Evolutionary conservation across 2,797 vertebrate genomes (phyloP), one percentile per base, ranked within the genome.

Genomic region (Diplodus puntazzo): DNA sequence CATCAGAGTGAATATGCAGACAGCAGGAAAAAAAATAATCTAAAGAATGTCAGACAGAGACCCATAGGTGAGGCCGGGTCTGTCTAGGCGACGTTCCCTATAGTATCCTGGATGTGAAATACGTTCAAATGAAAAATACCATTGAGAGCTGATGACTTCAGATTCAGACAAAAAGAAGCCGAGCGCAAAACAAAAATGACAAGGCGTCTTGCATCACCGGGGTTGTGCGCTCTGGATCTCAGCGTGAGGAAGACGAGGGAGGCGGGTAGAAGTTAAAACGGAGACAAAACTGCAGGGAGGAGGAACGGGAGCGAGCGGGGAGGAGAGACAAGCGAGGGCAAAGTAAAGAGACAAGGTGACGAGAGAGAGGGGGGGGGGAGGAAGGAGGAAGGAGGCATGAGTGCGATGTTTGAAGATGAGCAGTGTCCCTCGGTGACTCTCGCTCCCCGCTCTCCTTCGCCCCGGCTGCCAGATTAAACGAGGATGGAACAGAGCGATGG

Each of bases 381-480:
- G 59, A 57, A 68, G 27, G n/a, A n/a, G n/a, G n/a, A n/a, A n/a
- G 25, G 81, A 73, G 79, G 69, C 79, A 87, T 58, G 78, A 88
- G 86, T 39, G 64, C 55, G 74, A 82, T 84, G 89, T 88, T 91
- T 92, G 90, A 92, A 89, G 91, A 92, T 57, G 66, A 88, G 86
- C 79, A 53, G 79, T 87, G 87, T 92, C 91, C 91, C 91, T 82
- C 17, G 88, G 85, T 90, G 90, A 91, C 86, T 86, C 82, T 60
- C 78, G 63, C 77, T 87, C 79, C 79, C 63, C 27, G 73, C 79
- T 85, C 87, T 82, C 80, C 78, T 74, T 87, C 43, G 30, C 79
- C 83, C 87, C 80, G 39, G 71, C 87, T 85, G 87, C 85, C 85
- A 87, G 88, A 93, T 92, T 91, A 92, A 92, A 92, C 80, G 59